Evolutionary conservation across 2,888 invertebrate species (phyloP).

Genomic region (Eupithecia subfuscata): DNA sequence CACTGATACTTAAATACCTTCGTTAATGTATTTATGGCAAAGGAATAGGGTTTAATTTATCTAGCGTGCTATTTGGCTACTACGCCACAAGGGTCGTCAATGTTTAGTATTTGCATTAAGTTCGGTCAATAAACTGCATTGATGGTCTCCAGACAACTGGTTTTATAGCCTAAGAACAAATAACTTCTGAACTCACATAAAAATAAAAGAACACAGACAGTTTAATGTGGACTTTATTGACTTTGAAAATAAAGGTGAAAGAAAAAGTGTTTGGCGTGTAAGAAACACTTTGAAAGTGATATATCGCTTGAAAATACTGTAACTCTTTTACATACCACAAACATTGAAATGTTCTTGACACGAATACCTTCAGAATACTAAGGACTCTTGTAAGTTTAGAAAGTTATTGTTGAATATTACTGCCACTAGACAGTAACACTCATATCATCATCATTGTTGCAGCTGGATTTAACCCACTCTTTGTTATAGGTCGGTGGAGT

Average conservation of each 20-base stretch:
- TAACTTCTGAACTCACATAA: slow-evolving; percentile 13
- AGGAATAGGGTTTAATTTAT: background rate
- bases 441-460: background rate
- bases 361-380: background rate
- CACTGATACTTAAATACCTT: no score
- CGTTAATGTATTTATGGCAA: background rate
- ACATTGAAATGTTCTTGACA: slow-evolving; percentile 2
- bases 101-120: slow-evolving; percentile 16
- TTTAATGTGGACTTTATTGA: slow-evolving; percentile 7
- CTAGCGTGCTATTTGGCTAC: background rate
- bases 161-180: slow-evolving; percentile 23
- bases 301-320: slow-evolving; percentile 3
- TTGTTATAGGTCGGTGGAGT: no score
- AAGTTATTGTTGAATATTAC: background rate
- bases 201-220: slow-evolving; percentile 7
- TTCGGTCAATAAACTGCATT: slow-evolving; percentile 21
- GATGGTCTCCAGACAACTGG: slow-evolving; percentile 18
- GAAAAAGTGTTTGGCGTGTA: slow-evolving; percentile 8
- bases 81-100: background rate
- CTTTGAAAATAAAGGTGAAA: slow-evolving; percentile 14
- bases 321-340: slow-evolving; percentile 4
- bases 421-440: background rate
- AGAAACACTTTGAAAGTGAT: slow-evolving; percentile 4
- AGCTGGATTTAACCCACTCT: background rate
- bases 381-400: background rate